Evolutionary conservation across 2,888 invertebrate species (phyloP), one percentile per base, ranked within the genome.

Genomic region (Diarsia dahlii): DNA sequence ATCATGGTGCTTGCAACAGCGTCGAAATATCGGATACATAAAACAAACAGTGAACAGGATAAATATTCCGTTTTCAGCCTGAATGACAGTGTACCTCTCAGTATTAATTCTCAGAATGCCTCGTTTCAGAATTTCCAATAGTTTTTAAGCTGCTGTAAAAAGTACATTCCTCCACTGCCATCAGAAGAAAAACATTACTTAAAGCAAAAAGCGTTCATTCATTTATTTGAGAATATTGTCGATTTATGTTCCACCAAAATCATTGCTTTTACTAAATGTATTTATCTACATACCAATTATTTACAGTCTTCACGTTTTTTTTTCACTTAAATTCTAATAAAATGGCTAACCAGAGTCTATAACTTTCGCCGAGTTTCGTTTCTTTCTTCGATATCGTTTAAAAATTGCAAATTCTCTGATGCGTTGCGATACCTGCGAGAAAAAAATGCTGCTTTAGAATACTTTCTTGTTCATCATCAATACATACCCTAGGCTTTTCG

Each of bases 161-260:
- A 48, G 8, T 20, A 48, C 23, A 67, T 34, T 15, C 3, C 46
- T n/a, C 6, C 63, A 71, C 75, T 79, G 80, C 28, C 4, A 63
- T 63, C 20, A 56, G 60, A 76, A 69, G n/a, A 76, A 74, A 77
- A 68, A 56, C 58, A 66, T 63, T 18, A 60, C 54, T 20, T 34
- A 76, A 80, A 85, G 82, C 70, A 81, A 78, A 77, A 76, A 72
- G 73, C 70, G 58, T 85, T 86, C 78, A 74, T 74, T 86, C 63
- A 63, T 45, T 68, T 84, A 85, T 76, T 85, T 86, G 71, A 85
- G 81, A 76, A 95, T 96, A 96, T 96, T 96, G 96, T 96, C 96
- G 92, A 94, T n/a, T n/a, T 93, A 94, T 95, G 95, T 94, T 96
- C 96, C 96, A 93, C 94, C 89, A 89, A 93, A 93, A 94, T 94